A percentile compares a stretch with the other conserved stretches of the same genome.
Evolutionary conservation across 2,113 vertebrate genomes (phyloP).

Genomic region (Delphinus delphis): DNA sequence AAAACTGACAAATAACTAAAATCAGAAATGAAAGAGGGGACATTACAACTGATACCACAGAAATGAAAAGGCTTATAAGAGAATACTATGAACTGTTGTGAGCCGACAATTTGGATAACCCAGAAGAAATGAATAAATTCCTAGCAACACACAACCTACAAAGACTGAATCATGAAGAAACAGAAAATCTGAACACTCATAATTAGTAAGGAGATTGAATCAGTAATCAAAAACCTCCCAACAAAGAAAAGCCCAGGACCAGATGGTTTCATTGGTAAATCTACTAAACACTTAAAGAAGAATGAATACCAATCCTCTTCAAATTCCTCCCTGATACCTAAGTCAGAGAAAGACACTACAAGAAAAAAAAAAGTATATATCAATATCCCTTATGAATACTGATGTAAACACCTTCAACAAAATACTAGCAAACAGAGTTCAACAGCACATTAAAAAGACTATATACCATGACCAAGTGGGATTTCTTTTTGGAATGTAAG

Average conservation of each 20-base stretch:
- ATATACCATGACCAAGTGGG: not conserved
- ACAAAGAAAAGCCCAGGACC: not conserved
- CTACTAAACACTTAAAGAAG: not conserved
- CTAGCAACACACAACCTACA: not conserved
- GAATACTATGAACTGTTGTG: not conserved
- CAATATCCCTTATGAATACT: not conserved
- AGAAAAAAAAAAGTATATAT: not conserved
- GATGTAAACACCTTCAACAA: not conserved
- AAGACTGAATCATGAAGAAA: not conserved
- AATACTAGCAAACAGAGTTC: not conserved
- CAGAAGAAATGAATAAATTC: not conserved
- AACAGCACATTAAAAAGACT: not conserved
- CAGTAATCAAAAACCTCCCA: not conserved
- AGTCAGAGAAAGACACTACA: not conserved
- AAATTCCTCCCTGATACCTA: not conserved
- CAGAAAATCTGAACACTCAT: not conserved
- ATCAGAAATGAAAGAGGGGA: not conserved
- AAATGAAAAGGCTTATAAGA: not conserved
- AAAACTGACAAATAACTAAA: not conserved
- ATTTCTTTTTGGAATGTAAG: not conserved
- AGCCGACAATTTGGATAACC: not conserved
- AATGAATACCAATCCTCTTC: not conserved
- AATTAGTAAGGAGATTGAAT: not conserved
- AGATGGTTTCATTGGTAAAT: not conserved
- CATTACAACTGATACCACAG: not conserved